phyloP scores from a whole-genome alignment of 64 coral and sea anemone species.

The Orbicella faveolata region DNA sequence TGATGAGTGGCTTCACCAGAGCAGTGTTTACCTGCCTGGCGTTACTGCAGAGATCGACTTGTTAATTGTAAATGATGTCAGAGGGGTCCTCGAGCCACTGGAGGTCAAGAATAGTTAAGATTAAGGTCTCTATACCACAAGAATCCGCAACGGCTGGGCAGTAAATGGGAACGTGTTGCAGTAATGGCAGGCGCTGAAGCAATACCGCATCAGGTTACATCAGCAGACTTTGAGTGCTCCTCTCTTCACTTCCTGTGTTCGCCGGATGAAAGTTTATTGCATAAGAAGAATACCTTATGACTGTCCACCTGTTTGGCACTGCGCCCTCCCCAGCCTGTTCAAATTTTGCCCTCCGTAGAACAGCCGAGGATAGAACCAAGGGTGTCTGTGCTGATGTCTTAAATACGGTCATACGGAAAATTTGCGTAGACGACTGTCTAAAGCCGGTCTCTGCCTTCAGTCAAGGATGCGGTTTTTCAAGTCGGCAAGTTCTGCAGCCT shows the following conservation, averaged over 20 bases:
- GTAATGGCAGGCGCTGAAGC: conserved; percentile 46
- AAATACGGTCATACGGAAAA: conserved; percentile 33
- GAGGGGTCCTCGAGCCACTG: background rate
- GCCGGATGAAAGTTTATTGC: conserved; percentile 12
- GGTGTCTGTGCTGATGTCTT: conserved; percentile 1
- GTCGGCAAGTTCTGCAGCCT: no score
- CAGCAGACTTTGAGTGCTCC: conserved; percentile 2
- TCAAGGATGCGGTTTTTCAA: no score
- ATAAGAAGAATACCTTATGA: conserved; percentile 35
- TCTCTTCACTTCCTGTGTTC: conserved; percentile 48
- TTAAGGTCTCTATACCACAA: no score
- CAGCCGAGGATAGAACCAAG: conserved; percentile 26
- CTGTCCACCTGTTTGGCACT: conserved; percentile 42
- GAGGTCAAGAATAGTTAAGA: no score
- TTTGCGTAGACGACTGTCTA: conserved; percentile 55
- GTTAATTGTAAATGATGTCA: conserved; percentile 24
- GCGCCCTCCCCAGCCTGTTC: conserved; percentile 53
- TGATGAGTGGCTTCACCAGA: conserved; percentile 38
- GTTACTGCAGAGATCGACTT: conserved; percentile 3
- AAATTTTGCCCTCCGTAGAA: conserved; percentile 37
- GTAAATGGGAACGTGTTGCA: conserved; percentile 22
- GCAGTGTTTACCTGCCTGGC: background rate
- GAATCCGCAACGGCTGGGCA: no score
- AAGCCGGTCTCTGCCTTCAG: background rate
- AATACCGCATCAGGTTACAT: conserved; percentile 39